phyloP scores from a whole-genome alignment of 2,888 invertebrate genomes.

The Xanthorhoe spadicearia region DNA sequence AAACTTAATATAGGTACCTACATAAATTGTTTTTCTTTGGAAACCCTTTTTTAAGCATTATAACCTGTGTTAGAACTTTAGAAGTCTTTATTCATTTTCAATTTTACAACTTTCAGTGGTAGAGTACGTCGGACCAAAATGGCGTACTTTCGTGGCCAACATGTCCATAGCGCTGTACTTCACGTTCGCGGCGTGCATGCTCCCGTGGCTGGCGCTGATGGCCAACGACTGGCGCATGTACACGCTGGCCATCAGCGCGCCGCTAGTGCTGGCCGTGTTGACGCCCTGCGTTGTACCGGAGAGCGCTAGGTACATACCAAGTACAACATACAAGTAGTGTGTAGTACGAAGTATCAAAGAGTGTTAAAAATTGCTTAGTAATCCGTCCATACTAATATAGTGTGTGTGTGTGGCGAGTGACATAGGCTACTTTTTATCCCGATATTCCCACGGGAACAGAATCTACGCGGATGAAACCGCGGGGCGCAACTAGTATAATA shows the following conservation, averaged over 20 bases:
- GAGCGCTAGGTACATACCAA: slow-evolving; percentile 71
- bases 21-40: too few species aligned
- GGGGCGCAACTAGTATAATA: too few species aligned
- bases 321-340: too few species aligned
- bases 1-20: too few species aligned
- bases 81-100: not conserved
- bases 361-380: too few species aligned
- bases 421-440: too few species aligned
- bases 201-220: slow-evolving; percentile 94
- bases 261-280: slow-evolving; percentile 87
- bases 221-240: slow-evolving; percentile 91
- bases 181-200: slow-evolving; percentile 91
- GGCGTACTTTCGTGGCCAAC: slow-evolving; percentile 95
- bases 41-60: too few species aligned
- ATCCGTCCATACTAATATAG: not conserved
- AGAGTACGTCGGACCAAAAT: slow-evolving; percentile 95
- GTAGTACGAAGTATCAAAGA: too few species aligned
- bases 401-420: not conserved
- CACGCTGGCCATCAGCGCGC: slow-evolving; percentile 90
- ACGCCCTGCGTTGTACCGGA: slow-evolving; percentile 93
- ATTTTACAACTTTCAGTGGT: slow-evolving; percentile 84
- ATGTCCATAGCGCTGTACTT: slow-evolving; percentile 96
- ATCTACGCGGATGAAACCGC: too few species aligned
- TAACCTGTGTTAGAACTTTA: too few species aligned
- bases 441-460: too few species aligned